phyloP scores from a whole-genome alignment of 2,888 invertebrate species.

The Teleiodes luculella region DNA sequence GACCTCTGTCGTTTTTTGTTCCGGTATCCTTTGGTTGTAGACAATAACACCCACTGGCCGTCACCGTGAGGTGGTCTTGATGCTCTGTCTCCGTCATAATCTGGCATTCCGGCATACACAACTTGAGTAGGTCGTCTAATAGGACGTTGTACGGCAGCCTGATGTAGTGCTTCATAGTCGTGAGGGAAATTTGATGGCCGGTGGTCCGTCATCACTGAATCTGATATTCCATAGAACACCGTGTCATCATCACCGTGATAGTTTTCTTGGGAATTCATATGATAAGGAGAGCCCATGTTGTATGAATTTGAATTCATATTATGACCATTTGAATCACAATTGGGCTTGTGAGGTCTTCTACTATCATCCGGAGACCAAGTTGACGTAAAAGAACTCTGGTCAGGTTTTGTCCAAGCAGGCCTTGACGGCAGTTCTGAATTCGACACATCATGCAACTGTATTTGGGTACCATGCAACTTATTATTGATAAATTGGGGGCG shows the following conservation, averaged over 20 bases:
- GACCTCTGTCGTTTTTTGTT: conserved; percentile 72
- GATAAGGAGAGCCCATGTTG: not conserved
- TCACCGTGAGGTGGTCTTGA: conserved; percentile 82
- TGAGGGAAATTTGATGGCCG: conserved; percentile 71
- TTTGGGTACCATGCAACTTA: conserved; percentile 47
- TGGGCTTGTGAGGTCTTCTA: conserved; percentile 62
- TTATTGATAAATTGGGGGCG: conserved; percentile 66
- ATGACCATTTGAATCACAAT: conserved; percentile 48
- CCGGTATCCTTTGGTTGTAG: conserved; percentile 87
- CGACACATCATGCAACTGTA: conserved; percentile 39
- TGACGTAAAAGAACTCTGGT: conserved; percentile 47
- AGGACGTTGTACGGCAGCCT: conserved; percentile 53
- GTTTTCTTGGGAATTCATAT: conserved; percentile 38
- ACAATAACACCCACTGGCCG: conserved; percentile 87
- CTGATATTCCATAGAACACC: conserved; percentile 62
- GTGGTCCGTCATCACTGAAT: conserved; percentile 68
- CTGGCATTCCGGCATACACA: conserved; percentile 67
- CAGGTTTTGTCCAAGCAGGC: conserved; percentile 61
- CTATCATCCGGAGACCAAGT: conserved; percentile 66
- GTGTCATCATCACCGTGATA: conserved; percentile 54
- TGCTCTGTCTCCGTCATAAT: conserved; percentile 67
- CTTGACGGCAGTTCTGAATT: conserved; percentile 56
- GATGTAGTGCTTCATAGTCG: conserved; percentile 66
- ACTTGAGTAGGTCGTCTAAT: conserved; percentile 66
- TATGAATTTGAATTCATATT: conserved; percentile 32